Evolutionary conservation across 2,888 invertebrate genomes (phyloP), one percentile per base, ranked within the genome.

Genomic region (Plagodis dolabraria): DNA sequence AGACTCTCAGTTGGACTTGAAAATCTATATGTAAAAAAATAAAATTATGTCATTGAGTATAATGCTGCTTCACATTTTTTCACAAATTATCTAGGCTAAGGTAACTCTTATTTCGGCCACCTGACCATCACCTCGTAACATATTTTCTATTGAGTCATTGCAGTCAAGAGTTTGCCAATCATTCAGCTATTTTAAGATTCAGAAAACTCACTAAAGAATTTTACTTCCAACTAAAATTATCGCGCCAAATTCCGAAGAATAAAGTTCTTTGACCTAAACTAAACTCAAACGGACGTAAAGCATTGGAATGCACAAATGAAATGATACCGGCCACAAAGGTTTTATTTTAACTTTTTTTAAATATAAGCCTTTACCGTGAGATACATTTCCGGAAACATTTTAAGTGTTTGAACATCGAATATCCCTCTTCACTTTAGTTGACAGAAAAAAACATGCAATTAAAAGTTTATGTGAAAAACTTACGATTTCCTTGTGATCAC

Each of bases 91-190:
- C 72, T 84, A 84, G 89, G 89, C 83, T 77, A 91, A 89, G 89
- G 89, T 87, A 87, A 87, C 69, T 79, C 79, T 82, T 79, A 83
- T 83, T 85, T 76, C 79, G 76, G 72, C 76, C 71, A 76, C 71
- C 76, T 87, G 89, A 89, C 92, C 91, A 87, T 92, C 89, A 91
- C 92, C 92, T 83, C 89, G 82, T 90, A 69, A 88, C 90, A 87
- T 79, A 82, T 85, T 81, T 77, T 80, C 76, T 79, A 83, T 77
- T 74, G 70, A 82, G 69, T 81, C 79, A 77, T 82, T 80, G 49
- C 55, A 56, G 44, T 51, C 46, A 76, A 67, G 69, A 76, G 75
- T 81, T 79, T 79, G 82, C 80, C 79, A 83, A 85, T 80, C 75
- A 77, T 70, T 75, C 65, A 67, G 74, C 83, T 89, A 90, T 89